Base-by-base conservation (phyloP, 2,113 vertebrate genomes). In the Gobius niger region DNA sequence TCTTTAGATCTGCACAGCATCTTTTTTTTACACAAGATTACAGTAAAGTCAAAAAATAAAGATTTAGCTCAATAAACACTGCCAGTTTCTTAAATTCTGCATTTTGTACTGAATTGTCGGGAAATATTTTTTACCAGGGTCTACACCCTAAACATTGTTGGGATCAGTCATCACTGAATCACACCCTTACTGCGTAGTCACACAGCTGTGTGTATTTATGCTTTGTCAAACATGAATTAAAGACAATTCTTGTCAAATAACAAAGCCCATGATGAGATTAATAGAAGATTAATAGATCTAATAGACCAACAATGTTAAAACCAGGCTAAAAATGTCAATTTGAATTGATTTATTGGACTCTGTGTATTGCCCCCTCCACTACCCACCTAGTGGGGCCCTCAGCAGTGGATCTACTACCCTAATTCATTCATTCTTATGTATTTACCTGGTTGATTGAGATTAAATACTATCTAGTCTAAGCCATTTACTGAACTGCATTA, bases 181-280 rank as follows among this genome's bases (percentile, higher is more conserved):
- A 82, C 64, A 66, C 65, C 75, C 75, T 65, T 46, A 73, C 44
- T 76, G 59, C 80, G 63, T 72, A 59, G 53, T 72, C 54, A 81
- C 59, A 19, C 82, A 91, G 81, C 77, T 88, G 88, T 44, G 70
- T 69, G 81, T 66, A 78, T n/a, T 71, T 42, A 80, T 59, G 15
- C 57, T 59, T 68, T 83, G 78, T 76, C 82, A 82, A 67, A 34
- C 68, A 62, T 68, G 19, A 72, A 41, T 64, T 44, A 47, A 73
- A 44, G 10, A 75, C 0, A 7, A 19, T 67, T 52, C 51, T 52
- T 57, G 57, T 42, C 60, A 15, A 64, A 5, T 56, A 44, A 75
- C 24, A n/a, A 46, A 40, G 47, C 47, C 40, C 19, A 19, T 41
- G 50, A n/a, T 18, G n/a, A 51, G 56, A 51, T 51, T 19, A 5